phyloP scores from a whole-genome alignment of 2,888 invertebrate genomes.

The Tachystola acroxantha region DNA sequence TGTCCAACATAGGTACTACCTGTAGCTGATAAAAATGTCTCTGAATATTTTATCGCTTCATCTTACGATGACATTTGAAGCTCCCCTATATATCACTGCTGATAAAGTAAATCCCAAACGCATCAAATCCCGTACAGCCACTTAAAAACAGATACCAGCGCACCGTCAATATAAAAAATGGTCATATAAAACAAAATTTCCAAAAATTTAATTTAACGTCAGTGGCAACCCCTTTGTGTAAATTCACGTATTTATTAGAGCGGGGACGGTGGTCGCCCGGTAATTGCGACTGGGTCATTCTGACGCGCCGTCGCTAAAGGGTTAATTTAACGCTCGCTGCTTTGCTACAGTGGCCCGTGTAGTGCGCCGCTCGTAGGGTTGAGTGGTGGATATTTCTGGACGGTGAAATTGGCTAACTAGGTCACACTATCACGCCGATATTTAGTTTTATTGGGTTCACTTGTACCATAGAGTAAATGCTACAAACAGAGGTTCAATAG shows the following conservation, averaged over 20 bases:
- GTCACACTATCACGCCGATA: neutral
- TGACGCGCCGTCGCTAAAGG: conserved; percentile 44
- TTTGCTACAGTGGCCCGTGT: conserved; percentile 12
- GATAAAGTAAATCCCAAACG: too few species aligned
- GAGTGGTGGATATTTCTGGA: neutral
- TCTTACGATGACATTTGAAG: too few species aligned
- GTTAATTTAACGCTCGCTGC: conserved; percentile 58
- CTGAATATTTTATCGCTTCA: too few species aligned
- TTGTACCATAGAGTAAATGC: too few species aligned
- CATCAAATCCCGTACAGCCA: too few species aligned
- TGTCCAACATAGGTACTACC: too few species aligned
- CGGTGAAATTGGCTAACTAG: neutral
- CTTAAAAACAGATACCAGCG: too few species aligned
- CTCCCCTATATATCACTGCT: too few species aligned
- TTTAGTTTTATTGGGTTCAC: too few species aligned
- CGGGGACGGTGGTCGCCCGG: conserved; percentile 29
- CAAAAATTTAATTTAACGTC: conserved; percentile 30
- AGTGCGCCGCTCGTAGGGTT: neutral
- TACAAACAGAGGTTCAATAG: too few species aligned
- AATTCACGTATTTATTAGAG: conserved; percentile 46
- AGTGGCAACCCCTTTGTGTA: conserved; percentile 28
- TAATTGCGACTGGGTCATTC: conserved; percentile 41
- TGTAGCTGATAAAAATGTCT: too few species aligned
- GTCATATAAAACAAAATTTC: neutral
- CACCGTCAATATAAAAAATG: neutral